These are phyloP conservation scores for human (Homo sapiens) DNA, from an alignment of 2,113 vertebrate species.

Conservation along the genomic window GRCh38 chr7:148780501-148781000, in stretches of 20 bases:
- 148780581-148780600: not conserved
- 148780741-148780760: not conserved
- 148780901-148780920: not conserved
- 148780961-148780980: not conserved
- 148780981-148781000: accelerated
- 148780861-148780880: not conserved
- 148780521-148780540: not conserved
- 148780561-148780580: accelerated
- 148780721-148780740: not conserved
- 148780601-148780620: accelerated
- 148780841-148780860: not conserved
- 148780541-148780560: not conserved
- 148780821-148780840: not conserved
- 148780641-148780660: not conserved
- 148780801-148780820: not conserved
- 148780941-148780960: not conserved
- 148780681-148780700: not conserved
- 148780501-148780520: not conserved
- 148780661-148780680: not conserved
- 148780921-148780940: not conserved
- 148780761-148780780: accelerated
- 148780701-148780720: not conserved
- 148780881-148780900: not conserved
- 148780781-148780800: not conserved
- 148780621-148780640: not conserved